Evolutionary conservation across 2,888 invertebrate species (phyloP).

Genomic region (Cheilosia vulpina): DNA sequence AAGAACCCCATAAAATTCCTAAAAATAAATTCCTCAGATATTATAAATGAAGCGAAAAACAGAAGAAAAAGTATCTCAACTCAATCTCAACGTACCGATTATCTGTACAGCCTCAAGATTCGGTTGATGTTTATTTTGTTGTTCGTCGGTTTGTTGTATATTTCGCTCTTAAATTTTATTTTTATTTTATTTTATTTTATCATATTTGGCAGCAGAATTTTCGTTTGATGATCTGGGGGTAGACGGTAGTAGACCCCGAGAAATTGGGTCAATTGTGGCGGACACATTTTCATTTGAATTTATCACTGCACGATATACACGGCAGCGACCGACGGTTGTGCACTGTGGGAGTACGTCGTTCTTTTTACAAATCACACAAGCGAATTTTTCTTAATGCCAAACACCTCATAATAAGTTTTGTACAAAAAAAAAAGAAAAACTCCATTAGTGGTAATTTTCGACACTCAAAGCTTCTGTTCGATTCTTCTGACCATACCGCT

Average conservation of each 20-base stretch:
- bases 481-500: conserved; percentile 29
- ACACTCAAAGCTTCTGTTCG: conserved; percentile 48
- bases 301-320: conserved; percentile 51
- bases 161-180: conserved; percentile 28
- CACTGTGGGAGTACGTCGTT: conserved; percentile 17
- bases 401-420: conserved; percentile 29
- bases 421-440: conserved; percentile 2
- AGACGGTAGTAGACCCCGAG: conserved; percentile 64
- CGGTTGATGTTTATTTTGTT: conserved; percentile 62
- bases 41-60: conserved; percentile 11
- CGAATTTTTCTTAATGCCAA: background rate
- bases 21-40: conserved; percentile 59
- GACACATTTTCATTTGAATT: conserved; percentile 66
- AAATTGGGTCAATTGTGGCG: conserved; percentile 70
- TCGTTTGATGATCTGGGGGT: conserved; percentile 36
- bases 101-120: conserved; percentile 42
- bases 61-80: conserved; percentile 21
- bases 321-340: conserved; percentile 1
- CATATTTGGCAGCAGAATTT: conserved; percentile 71
- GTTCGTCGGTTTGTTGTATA: conserved; percentile 47
- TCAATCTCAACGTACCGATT: conserved; percentile 29
- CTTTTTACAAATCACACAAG: conserved; percentile 7
- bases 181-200: conserved; percentile 45
- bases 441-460: conserved; percentile 47
- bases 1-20: conserved; percentile 70